Evolutionary conservation across 1,140 invertebrate species (phyloP).

Genomic region (Drosophila nannoptera): DNA sequence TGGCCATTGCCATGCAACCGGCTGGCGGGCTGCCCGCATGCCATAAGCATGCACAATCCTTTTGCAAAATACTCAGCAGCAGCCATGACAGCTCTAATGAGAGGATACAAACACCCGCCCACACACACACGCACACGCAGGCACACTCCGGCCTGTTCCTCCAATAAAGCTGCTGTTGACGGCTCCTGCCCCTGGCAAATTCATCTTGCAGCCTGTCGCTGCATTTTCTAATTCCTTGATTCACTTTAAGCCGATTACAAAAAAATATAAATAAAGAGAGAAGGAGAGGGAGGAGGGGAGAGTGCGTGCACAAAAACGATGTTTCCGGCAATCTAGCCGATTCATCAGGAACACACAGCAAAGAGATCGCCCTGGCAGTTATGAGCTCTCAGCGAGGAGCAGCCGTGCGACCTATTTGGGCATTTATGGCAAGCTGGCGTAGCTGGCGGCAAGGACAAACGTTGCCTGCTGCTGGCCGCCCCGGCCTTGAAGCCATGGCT

Average conservation of each 20-base stretch:
- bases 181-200: not conserved
- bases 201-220: not conserved
- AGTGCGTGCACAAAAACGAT: not conserved
- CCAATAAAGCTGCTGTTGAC: slow-evolving; percentile 8
- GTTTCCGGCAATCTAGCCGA: not conserved
- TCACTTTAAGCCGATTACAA: slow-evolving; percentile 6
- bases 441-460: too few species aligned
- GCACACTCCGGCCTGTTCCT: not conserved
- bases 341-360: not conserved
- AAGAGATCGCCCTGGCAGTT: too few species aligned
- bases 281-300: too few species aligned
- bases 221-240: not conserved
- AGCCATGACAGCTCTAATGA: slow-evolving; percentile 34
- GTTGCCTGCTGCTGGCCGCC: not conserved
- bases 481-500: slow-evolving; percentile 1
- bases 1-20: slow-evolving; percentile 10
- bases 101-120: slow-evolving; percentile 7
- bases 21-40: not conserved
- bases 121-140: not conserved
- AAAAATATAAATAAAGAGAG: not conserved
- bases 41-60: slow-evolving; percentile 19
- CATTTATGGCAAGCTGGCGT: too few species aligned
- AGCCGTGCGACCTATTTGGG: too few species aligned
- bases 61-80: slow-evolving; percentile 24
- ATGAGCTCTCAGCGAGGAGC: too few species aligned